Base-by-base conservation (phyloP, 2,797 vertebrate genomes). In the Chromobotia macracanthus region DNA sequence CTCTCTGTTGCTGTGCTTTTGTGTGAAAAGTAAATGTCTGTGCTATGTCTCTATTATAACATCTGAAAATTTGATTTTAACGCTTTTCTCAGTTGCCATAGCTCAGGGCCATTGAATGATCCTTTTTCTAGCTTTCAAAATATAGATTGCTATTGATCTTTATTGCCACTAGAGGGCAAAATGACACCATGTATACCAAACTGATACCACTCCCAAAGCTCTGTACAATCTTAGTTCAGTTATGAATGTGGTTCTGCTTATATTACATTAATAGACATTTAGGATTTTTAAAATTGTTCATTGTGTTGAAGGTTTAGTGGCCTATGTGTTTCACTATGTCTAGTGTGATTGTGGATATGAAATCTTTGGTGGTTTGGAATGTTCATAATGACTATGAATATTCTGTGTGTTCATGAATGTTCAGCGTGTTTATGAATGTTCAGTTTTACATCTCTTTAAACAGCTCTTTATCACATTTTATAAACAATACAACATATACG, bases 91-190 rank as follows among this genome's bases (percentile, higher is more conserved):
- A 41, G 38, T 1, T 10, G 38, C 9, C 31, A 2, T 35, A 35
- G 31, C 6, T 35, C 31, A 35, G 31, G 31, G 31, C 6, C 2
- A 35, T 41, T 5, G 6, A 41, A 41, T 8, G 38, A 41, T 41
- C 38, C 38, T 41, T 41, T 41, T 10, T 9, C 38, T 8, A 41
- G 7, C 38, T 41, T 31, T 31, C 31, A 31, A 31, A 31, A 31
- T 28, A 16, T 16, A 11, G 21, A 66, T 67, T 46, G 16, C 11
- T 55, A 41, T 46, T 8, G 15, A 46, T 13, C 15, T 19, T 2
- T 1, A 66, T 7, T 53, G 8, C 51, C 74, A 68, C 51, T 16
- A 77, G 74, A 68, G 38, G 18, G 64, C 18, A n/a, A 12, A 46
- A 58, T 25, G 6, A 48, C 74, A 68, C 51, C n/a, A 19, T 58